Evolutionary conservation across 2,888 invertebrate species (phyloP).

Genomic region (Crepidodera aurea): DNA sequence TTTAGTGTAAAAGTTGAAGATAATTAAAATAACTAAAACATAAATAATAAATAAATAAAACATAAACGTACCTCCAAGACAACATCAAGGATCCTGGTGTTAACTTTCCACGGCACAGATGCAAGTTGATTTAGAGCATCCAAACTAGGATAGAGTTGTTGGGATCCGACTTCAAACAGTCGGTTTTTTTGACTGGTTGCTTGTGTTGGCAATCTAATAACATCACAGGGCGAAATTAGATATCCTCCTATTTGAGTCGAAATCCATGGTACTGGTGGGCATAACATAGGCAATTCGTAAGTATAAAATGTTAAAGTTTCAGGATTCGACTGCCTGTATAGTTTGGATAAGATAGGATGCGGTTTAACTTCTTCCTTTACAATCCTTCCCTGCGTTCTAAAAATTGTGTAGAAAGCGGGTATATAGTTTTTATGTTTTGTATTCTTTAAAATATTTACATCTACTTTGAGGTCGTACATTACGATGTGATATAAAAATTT

Average conservation of each 20-base stretch:
- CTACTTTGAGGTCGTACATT: conserved; percentile 83
- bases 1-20: too few species aligned
- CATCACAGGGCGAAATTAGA: conserved; percentile 64
- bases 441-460: conserved; percentile 74
- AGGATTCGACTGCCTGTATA: conserved; percentile 74
- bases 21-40: too few species aligned
- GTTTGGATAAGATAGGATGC: conserved; percentile 77
- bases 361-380: conserved; percentile 82
- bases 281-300: conserved; percentile 76
- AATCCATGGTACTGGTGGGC: conserved; percentile 89
- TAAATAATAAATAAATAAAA: too few species aligned
- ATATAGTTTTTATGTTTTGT: conserved; percentile 66
- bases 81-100: conserved; percentile 68
- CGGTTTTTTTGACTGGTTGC: conserved; percentile 72
- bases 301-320: conserved; percentile 78
- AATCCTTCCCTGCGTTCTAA: conserved; percentile 71
- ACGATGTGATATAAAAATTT: conserved; percentile 88
- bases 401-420: conserved; percentile 83
- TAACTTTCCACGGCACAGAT: conserved; percentile 92
- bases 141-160: conserved; percentile 79
- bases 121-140: conserved; percentile 95
- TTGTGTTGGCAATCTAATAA: conserved; percentile 69
- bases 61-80: conserved; percentile 62
- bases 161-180: conserved; percentile 66
- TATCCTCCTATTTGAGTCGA: conserved; percentile 71